Base-by-base conservation (phyloP, 2,888 invertebrate species). In the Caenorhabditis sp. region DNA sequence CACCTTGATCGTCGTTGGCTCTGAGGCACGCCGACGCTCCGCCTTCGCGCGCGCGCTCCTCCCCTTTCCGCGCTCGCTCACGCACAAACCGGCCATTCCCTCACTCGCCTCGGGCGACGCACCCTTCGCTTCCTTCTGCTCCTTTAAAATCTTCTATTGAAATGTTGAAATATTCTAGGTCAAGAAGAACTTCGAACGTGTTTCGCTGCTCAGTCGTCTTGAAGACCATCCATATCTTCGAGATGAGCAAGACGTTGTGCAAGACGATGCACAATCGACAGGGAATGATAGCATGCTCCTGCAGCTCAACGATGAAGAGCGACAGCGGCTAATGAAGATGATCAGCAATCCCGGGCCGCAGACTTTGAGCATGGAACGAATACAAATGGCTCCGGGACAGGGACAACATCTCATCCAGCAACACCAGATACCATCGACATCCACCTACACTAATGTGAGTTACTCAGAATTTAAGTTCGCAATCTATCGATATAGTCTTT, bases 221-320 rank as follows among this genome's bases (percentile, higher is more conserved):
- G 77, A 77, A 52, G 77, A 77, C 15, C 72, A 77, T 50, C 77
- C 77, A 6, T 77, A 77, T 39, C 66, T 77, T 22, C 72, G 72
- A 11, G 77, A 70, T 30, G 77, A 77, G 15, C 20, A 39, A 4
- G 77, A 72, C 27, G 53, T 77, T 6, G 35, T 27, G 5, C 59
- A 58, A 26, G 56, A 70, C 9, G 63, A 55, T 15, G 5, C 22
- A 17, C 56, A 56, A 15, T 2, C 35, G 6, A 48, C 32, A 13
- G 53, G 27, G 1, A 26, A 30, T 4, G 75, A 68, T 11, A 52
- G 53, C 15, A 45, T 52, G 30, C 27, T 58, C 11, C 27, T 66
- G 9, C 56, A 62, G 27, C 43, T 77, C 22, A 56, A 50, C 20
- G 77, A 77, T 13, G 77, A 72, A 17, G 77, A 77, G 45, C 58